These are phyloP conservation scores for Tor tambroides DNA, from an alignment of 2,113 vertebrate genomes.

Conservation along the genomic window DNA sequence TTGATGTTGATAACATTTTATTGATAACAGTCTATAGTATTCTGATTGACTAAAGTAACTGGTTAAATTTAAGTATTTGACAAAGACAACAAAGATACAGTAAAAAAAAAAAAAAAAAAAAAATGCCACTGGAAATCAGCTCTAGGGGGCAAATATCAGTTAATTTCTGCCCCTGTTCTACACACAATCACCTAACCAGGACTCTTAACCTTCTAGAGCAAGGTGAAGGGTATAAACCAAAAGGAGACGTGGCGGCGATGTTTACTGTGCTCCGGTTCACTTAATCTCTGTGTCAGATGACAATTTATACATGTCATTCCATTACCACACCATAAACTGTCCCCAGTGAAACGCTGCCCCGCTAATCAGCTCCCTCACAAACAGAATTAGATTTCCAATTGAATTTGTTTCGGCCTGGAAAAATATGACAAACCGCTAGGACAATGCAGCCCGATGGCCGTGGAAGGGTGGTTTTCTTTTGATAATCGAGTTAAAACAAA, in stretches of 20 bases:
- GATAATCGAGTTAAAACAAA: slow-evolving; percentile 56
- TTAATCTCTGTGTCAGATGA: slow-evolving; percentile 60
- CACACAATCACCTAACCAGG: background rate
- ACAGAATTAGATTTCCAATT: slow-evolving; percentile 63
- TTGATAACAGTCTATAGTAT: background rate
- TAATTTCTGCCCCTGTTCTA: background rate
- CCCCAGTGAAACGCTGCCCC: slow-evolving; percentile 53
- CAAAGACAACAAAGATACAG: background rate
- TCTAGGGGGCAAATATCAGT: background rate
- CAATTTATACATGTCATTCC: slow-evolving; percentile 61
- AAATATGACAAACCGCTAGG: slow-evolving; percentile 27
- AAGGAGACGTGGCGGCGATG: slow-evolving; percentile 19
- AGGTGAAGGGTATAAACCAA: slow-evolving; percentile 32
- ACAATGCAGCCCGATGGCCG: slow-evolving; percentile 28
- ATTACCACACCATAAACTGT: slow-evolving; percentile 58
- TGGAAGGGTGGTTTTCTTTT: slow-evolving; percentile 39
- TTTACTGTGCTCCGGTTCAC: slow-evolving; percentile 42
- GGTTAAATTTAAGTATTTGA: background rate
- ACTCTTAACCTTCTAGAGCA: slow-evolving; percentile 2
- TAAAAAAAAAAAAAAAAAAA: no score
- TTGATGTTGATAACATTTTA: background rate
- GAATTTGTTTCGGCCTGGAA: slow-evolving; percentile 54
- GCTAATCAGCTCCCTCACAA: slow-evolving; percentile 58
- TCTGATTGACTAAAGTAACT: background rate
- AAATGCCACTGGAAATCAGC: background rate